Conservation (phyloP, 1,140 invertebrate species). For the Lanistes nyassanus region DNA sequence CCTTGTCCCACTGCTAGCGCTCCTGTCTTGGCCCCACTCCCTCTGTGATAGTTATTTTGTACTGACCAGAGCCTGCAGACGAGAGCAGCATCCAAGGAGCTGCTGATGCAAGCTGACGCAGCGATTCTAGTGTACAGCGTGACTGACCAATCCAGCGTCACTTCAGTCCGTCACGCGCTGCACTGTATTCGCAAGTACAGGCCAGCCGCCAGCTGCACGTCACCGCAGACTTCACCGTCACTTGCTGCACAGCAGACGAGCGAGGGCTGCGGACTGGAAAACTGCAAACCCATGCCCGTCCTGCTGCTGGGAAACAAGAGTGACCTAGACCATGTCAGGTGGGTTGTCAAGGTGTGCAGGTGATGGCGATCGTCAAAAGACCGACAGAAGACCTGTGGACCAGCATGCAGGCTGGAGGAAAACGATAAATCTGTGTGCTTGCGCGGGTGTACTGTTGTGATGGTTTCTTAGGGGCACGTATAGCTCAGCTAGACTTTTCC, state of each 20-base stretch:
- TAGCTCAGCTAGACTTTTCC: not conserved
- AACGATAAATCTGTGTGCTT: not conserved
- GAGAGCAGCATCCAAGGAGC: conserved; percentile 9
- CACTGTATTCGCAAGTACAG: conserved; percentile 21
- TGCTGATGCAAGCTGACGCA: conserved; percentile 21
- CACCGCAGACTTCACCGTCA: not conserved
- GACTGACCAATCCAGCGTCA: conserved; percentile 21
- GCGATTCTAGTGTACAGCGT: conserved; percentile 24
- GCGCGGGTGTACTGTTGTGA: not conserved
- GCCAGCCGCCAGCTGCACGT: not conserved
- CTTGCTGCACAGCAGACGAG: not conserved
- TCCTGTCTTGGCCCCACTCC: too few relatives aligned
- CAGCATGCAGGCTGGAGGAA: too few relatives aligned
- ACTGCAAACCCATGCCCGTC: conserved; percentile 8
- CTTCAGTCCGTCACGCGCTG: conserved; percentile 12
- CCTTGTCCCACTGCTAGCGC: too few relatives aligned
- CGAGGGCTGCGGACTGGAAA: not conserved
- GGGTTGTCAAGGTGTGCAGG: not conserved
- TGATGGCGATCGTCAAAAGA: too few relatives aligned
- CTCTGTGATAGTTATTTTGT: too few relatives aligned
- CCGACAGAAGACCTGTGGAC: too few relatives aligned
- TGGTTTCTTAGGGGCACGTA: not conserved
- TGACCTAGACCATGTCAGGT: conserved; percentile 30
- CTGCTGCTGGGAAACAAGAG: conserved; percentile 29
- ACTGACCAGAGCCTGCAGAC: conserved; percentile 21